Evolutionary conservation across 2,113 vertebrate species (phyloP).

Genomic region (Calidris pugnax): DNA sequence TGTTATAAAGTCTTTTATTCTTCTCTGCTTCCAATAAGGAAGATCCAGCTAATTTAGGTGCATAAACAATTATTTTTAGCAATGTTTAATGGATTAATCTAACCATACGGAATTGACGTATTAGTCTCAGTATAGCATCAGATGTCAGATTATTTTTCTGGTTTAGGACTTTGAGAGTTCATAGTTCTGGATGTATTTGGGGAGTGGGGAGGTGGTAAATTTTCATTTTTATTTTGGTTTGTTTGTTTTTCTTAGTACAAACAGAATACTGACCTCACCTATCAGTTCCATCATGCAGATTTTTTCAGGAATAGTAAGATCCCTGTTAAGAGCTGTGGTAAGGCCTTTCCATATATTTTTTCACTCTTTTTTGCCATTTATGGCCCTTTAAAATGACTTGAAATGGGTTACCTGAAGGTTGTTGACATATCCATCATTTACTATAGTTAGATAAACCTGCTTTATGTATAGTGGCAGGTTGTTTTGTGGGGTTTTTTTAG

Average conservation of each 20-base stretch:
- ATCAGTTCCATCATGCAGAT: neutral
- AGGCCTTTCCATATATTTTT: neutral
- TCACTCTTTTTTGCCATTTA: neutral
- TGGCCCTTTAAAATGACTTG: neutral
- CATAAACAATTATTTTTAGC: conserved; percentile 14
- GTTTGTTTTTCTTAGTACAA: neutral
- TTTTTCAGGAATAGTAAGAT: neutral
- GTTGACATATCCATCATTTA: conserved; percentile 11
- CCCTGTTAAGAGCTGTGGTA: neutral
- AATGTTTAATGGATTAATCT: conserved; percentile 51
- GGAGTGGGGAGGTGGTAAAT: neutral
- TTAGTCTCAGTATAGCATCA: conserved; percentile 39
- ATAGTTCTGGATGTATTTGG: neutral
- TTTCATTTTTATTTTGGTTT: neutral
- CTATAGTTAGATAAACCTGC: conserved; percentile 14
- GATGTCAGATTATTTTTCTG: conserved; percentile 14
- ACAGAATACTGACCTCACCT: neutral
- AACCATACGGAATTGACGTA: neutral
- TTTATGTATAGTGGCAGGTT: neutral
- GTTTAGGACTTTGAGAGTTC: neutral
- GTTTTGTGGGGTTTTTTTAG: neutral
- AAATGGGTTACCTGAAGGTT: conserved; percentile 11
- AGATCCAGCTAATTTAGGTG: neutral
- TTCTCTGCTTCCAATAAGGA: conserved; percentile 1
- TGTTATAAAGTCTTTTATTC: neutral